Base-by-base conservation (phyloP, 2,888 invertebrate genomes). In the Tuberolachnus salignus region DNA sequence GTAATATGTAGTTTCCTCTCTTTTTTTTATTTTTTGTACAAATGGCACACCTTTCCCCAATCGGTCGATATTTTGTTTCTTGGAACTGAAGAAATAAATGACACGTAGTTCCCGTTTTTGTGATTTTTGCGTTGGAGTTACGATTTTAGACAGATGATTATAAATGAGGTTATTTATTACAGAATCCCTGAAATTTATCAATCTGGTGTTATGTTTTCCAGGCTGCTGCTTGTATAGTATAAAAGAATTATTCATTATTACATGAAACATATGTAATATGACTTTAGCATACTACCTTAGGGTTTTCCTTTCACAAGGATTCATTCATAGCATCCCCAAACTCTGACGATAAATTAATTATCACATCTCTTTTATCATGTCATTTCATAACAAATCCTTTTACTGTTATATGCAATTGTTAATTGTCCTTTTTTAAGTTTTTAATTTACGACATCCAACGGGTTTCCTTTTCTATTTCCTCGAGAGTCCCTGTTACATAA, bases 351-450 rank as follows among this genome's bases (percentile, higher is more conserved):
- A 80, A n/a, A n/a, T n/a, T 80, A 13, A 67, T 73, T 1, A 74
- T 3, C 9, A 82, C 81, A 16, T 81, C 80, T 3, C 73, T 53
- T 66, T 81, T 81, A 44, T 82, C 81, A 1, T 66, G 34, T 81
- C 80, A 81, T 72, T 81, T 82, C 16, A 59, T 21, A 4, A 80
- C 70, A 59, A 46, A 55, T 21, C n/a, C 64, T 19, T 42, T 66
- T 49, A 34, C 1, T 44, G 14, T 16, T 42, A 55, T 11, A 69
- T 73, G 21, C 42, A 11, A 51, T 51, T 34, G 46, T 13, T 13
- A 49, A 49, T 55, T 80, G 13, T 14, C 69, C 81, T 26, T 80
- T 81, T 19, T 64, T 64, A 3, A 81, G 23, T 10, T 57, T 71
- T n/a, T 71, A 57, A 16, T 11, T 71, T 0, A 71, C 9, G 0